phyloP scores from a whole-genome alignment of 2,113 vertebrate genomes.

The Neolamprologus sp. region DNA sequence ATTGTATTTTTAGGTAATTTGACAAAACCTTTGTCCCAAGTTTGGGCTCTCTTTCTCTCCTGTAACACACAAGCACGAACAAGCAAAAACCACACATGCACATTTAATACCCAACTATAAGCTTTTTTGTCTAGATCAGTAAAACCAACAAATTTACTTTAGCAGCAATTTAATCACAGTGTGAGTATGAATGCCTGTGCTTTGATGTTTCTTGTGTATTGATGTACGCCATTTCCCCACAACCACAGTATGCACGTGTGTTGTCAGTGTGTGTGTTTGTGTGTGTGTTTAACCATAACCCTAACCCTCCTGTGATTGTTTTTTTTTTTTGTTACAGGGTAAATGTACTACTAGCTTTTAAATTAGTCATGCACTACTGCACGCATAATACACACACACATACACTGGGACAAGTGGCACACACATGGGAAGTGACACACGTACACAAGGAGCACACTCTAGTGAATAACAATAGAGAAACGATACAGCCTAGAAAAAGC shows the following conservation, averaged over 20 bases:
- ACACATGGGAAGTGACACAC: background rate
- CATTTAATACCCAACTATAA: background rate
- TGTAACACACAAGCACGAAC: background rate
- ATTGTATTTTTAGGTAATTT: background rate
- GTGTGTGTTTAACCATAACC: background rate
- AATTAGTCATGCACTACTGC: constrained; percentile 37
- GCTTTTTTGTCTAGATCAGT: background rate
- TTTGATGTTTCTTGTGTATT: background rate
- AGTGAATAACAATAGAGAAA: background rate
- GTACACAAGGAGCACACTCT: background rate
- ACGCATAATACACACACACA: constrained; percentile 7
- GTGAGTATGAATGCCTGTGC: background rate
- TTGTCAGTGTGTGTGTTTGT: background rate
- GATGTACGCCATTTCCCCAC: background rate
- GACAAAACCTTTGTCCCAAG: background rate
- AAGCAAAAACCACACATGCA: background rate
- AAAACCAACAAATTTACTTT: background rate
- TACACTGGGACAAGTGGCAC: background rate
- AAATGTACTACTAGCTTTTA: constrained; percentile 40
- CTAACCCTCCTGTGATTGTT: background rate
- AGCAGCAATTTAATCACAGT: background rate
- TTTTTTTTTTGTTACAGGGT: background rate
- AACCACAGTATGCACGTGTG: background rate
- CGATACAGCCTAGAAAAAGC: background rate
- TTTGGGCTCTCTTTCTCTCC: too few relatives aligned